Percentiles rank a stretch among this genome's conserved stretches.
phyloP scores from a whole-genome alignment of 2,888 invertebrate genomes.

The Leptinotarsa peninsularis region DNA sequence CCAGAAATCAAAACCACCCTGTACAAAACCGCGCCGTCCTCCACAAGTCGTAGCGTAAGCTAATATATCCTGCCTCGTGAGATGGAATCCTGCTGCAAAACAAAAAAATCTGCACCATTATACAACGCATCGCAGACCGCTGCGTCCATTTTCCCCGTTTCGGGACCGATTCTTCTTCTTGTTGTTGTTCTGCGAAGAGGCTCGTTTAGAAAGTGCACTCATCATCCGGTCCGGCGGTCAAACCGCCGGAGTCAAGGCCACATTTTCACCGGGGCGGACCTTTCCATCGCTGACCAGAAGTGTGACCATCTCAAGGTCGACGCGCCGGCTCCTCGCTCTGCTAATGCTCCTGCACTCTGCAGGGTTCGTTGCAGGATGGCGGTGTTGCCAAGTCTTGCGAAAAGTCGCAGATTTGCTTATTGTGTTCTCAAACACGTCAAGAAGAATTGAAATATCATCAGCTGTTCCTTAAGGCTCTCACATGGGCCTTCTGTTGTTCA shows the following conservation, averaged over 20 bases:
- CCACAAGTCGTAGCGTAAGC: too few species aligned
- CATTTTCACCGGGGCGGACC: constrained; percentile 65
- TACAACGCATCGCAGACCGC: neutral
- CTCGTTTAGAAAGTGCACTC: constrained; percentile 61
- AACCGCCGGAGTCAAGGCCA: constrained; percentile 62
- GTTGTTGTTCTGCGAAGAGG: constrained; percentile 5
- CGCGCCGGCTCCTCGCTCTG: constrained; percentile 32
- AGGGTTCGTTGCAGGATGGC: constrained; percentile 9
- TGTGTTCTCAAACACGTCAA: neutral
- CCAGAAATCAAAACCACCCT: too few species aligned
- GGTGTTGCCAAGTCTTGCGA: neutral
- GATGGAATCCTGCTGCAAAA: neutral
- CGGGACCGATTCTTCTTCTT: constrained; percentile 14
- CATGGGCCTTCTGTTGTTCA: too few species aligned
- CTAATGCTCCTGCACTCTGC: constrained; percentile 51
- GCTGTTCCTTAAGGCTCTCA: too few species aligned
- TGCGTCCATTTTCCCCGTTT: constrained; percentile 1
- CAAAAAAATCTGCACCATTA: neutral
- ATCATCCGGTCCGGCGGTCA: constrained; percentile 51
- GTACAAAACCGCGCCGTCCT: too few species aligned
- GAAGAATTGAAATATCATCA: too few species aligned
- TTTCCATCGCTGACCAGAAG: constrained; percentile 63
- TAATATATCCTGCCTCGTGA: too few species aligned
- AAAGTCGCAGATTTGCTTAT: neutral
- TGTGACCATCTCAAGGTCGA: constrained; percentile 65